Conservation (phyloP, 2,113 vertebrate species). For the Phodopus roborovskii region DNA sequence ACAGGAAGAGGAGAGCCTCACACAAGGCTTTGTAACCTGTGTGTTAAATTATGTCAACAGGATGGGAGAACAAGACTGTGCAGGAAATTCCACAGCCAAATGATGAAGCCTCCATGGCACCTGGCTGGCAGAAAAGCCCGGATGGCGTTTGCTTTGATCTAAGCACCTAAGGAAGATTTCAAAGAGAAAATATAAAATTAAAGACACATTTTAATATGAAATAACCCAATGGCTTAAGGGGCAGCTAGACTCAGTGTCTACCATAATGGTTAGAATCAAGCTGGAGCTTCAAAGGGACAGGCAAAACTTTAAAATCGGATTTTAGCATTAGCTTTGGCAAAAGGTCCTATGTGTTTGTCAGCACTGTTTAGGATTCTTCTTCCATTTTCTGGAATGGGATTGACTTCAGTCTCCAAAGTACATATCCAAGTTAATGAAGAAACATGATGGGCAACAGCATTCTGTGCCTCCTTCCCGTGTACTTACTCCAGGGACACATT, state of each 20-base stretch:
- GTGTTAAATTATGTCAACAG: conserved; percentile 75
- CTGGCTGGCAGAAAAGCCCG: neutral
- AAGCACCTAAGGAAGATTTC: conserved; percentile 5
- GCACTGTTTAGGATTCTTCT: neutral
- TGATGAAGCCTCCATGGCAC: conserved; percentile 57
- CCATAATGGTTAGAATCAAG: neutral
- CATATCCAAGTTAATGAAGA: conserved; percentile 50
- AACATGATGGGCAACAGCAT: neutral
- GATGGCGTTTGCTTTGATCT: conserved; percentile 65
- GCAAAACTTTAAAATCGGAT: neutral
- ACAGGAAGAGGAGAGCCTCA: conserved; percentile 70
- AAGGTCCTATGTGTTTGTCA: neutral
- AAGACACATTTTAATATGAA: conserved; percentile 16
- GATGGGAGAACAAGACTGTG: conserved; percentile 61
- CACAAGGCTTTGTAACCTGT: conserved; percentile 67
- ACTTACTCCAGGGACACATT: neutral
- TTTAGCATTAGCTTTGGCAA: neutral
- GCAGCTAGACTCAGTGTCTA: neutral
- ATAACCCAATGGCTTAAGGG: neutral
- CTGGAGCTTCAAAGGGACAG: neutral
- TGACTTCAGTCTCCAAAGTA: conserved; percentile 35
- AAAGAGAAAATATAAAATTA: conserved; percentile 21
- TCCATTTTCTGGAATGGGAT: neutral
- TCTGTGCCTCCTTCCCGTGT: neutral
- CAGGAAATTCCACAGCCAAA: conserved; percentile 71